Conservation (phyloP, 2,113 vertebrate genomes). For the Picathartes gymnocephalus region DNA sequence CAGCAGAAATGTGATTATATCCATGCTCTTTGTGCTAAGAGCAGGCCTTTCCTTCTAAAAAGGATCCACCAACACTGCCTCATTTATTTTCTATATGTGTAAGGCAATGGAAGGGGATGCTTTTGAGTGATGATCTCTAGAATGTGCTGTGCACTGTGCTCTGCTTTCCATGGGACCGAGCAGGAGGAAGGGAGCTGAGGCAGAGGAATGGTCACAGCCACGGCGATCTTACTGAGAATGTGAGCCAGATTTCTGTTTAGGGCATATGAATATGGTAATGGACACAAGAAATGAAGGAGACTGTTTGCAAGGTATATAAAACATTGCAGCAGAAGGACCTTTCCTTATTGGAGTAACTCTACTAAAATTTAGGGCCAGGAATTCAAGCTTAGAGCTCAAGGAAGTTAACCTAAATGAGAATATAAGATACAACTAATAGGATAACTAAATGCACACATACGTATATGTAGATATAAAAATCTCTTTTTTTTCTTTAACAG, state of each 20-base stretch:
- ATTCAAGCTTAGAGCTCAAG: not conserved
- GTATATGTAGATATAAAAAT: not conserved
- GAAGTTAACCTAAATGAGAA: not conserved
- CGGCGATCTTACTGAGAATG: not conserved
- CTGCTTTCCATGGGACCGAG: fast-evolving
- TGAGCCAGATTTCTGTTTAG: not conserved
- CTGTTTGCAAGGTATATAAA: not conserved
- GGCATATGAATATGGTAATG: not conserved
- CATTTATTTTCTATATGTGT: not conserved
- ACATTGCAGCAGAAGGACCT: not conserved
- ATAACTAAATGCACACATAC: not conserved
- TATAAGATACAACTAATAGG: not conserved
- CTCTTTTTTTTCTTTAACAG: not conserved
- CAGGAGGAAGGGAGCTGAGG: not conserved
- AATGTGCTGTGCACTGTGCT: fast-evolving
- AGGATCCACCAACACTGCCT: not conserved
- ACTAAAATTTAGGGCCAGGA: not conserved
- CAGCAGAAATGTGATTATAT: not conserved
- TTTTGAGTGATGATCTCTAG: not conserved
- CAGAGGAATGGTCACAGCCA: not conserved
- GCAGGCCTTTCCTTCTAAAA: not conserved
- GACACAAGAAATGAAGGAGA: not conserved
- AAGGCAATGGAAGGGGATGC: not conserved
- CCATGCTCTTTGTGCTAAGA: not conserved
- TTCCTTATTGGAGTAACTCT: not conserved